Percentiles rank a stretch among this genome's conserved stretches.
Conservation (phyloP, 2,888 invertebrate genomes). For the Metellina segmentata region DNA sequence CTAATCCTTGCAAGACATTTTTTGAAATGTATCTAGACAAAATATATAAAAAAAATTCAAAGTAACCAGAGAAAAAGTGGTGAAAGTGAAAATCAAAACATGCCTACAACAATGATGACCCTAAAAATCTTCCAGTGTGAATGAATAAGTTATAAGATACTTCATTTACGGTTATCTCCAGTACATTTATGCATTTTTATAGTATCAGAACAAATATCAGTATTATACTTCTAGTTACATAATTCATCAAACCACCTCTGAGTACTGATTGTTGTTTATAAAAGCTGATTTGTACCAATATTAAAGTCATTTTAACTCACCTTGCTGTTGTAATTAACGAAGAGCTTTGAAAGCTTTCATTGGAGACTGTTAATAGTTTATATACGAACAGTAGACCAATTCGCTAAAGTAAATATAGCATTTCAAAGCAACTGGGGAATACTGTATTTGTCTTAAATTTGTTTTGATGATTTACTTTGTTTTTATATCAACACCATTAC, state of each 20-base stretch:
- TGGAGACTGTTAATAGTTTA: too few relatives aligned
- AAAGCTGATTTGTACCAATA: background rate
- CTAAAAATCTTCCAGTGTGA: background rate
- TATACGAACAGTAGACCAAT: too few relatives aligned
- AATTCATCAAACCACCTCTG: background rate
- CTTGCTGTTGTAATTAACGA: background rate
- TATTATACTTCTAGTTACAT: background rate
- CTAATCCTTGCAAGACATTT: slow-evolving; percentile 26
- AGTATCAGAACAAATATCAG: background rate
- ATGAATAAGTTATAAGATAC: too few relatives aligned
- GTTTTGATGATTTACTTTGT: too few relatives aligned
- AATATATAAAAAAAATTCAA: slow-evolving; percentile 39
- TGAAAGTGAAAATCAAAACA: background rate
- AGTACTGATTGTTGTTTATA: too few relatives aligned
- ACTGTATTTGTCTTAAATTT: too few relatives aligned
- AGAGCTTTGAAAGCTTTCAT: background rate
- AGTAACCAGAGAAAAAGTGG: slow-evolving; percentile 13
- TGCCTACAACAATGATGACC: background rate
- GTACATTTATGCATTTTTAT: background rate
- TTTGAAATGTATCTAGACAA: slow-evolving; percentile 1
- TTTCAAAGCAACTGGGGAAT: too few relatives aligned
- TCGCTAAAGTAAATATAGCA: too few relatives aligned
- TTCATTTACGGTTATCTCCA: too few relatives aligned
- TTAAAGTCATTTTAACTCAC: background rate
- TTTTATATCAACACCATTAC: too few relatives aligned